These are phyloP conservation scores for Enteromius radiatus DNA, from an alignment of 2,797 vertebrate genomes.

Conservation along the genomic window DNA sequence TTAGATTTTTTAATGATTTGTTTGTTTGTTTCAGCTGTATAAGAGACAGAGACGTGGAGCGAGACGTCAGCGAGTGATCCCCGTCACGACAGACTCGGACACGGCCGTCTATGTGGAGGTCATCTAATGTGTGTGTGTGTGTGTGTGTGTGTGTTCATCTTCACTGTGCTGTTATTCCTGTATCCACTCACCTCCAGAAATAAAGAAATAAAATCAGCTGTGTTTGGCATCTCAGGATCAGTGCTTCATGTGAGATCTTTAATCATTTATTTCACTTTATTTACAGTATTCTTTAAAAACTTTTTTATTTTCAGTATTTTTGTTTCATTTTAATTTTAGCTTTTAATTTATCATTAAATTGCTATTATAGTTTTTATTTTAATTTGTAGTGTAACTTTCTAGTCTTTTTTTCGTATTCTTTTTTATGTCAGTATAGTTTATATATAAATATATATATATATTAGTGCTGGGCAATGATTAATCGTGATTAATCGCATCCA, in stretches of 20 bases:
- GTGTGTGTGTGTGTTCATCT: background rate
- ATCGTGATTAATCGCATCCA: too few relatives aligned
- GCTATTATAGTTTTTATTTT: too few relatives aligned
- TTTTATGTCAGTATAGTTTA: too few relatives aligned
- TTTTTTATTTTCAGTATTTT: background rate
- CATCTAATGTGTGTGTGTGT: conserved; percentile 66
- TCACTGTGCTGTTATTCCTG: background rate
- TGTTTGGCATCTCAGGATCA: background rate
- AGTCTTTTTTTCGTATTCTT: too few relatives aligned
- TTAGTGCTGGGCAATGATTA: too few relatives aligned
- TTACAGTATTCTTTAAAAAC: background rate
- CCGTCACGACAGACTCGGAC: conserved; percentile 66
- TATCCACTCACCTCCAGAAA: background rate
- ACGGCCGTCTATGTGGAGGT: conserved; percentile 79
- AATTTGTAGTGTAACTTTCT: too few relatives aligned
- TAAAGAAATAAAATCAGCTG: background rate
- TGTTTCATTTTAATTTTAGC: background rate
- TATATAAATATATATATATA: background rate
- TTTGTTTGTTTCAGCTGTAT: conserved; percentile 59
- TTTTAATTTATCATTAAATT: too few relatives aligned
- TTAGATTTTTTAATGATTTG: too few relatives aligned
- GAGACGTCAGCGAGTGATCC: conserved; percentile 65
- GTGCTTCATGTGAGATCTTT: background rate
- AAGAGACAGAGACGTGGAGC: conserved; percentile 50
- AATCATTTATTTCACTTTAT: background rate